phyloP scores from a whole-genome alignment of 23 tunicate species.

The Trididemnum clinides region DNA sequence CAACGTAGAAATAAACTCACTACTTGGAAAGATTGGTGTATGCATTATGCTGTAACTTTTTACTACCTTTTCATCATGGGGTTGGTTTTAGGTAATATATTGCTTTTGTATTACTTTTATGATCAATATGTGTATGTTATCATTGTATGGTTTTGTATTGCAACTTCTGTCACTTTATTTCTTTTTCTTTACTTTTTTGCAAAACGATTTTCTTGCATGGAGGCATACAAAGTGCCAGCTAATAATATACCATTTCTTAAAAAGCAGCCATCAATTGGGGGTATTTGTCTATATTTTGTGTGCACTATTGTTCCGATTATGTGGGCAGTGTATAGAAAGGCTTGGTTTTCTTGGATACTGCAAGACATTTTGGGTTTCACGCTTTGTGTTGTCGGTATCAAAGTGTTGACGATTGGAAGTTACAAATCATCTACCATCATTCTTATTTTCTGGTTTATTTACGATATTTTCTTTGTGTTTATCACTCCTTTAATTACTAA shows the following conservation, averaged over 20 bases:
- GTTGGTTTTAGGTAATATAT: too few species aligned
- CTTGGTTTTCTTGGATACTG: slow-evolving; percentile 75
- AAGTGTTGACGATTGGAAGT: slow-evolving; percentile 52
- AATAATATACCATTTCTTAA: slow-evolving; percentile 50
- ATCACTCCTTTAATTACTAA: slow-evolving; percentile 80
- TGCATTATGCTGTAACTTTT: too few species aligned
- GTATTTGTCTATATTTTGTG: slow-evolving; percentile 33
- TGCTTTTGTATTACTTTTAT: slow-evolving; percentile 85
- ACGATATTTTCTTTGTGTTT: slow-evolving; percentile 90
- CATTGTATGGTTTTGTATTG: slow-evolving; percentile 71
- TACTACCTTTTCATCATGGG: too few species aligned
- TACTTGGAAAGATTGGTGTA: too few species aligned
- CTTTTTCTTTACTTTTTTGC: slow-evolving; percentile 35
- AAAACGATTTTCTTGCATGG: slow-evolving; percentile 55
- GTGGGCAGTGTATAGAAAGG: slow-evolving; percentile 76
- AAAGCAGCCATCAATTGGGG: slow-evolving; percentile 38
- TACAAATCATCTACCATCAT: slow-evolving; percentile 46
- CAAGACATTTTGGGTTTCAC: slow-evolving; percentile 77
- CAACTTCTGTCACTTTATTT: slow-evolving; percentile 58
- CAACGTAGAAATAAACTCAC: too few species aligned
- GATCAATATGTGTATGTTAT: slow-evolving; percentile 77
- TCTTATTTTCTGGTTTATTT: slow-evolving; percentile 68
- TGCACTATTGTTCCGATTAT: slow-evolving; percentile 39
- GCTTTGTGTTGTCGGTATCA: slow-evolving; percentile 77
- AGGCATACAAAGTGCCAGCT: slow-evolving; percentile 30